A percentile compares a stretch with the other conserved stretches of the same genome.
Conservation (phyloP, 2,113 vertebrate species). For the Paraplagusia blochii region DNA sequence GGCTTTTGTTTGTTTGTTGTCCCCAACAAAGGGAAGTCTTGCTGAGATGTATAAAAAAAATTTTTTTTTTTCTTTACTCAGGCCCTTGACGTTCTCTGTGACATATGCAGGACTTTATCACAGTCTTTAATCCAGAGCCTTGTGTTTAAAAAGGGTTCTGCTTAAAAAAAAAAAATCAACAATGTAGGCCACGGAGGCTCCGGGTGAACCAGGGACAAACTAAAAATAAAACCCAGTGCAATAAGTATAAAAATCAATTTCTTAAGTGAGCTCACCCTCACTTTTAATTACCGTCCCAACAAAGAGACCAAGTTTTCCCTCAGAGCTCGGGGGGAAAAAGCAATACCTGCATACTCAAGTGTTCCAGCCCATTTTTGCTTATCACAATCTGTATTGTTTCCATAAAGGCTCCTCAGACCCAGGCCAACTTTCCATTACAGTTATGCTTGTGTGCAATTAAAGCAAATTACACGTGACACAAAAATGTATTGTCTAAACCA, state of each 20-base stretch:
- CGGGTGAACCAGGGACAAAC: conserved; percentile 41
- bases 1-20: no score
- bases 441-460: conserved; percentile 5
- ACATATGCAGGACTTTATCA: conserved; percentile 50
- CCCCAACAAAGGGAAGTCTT: no score
- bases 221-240: conserved; percentile 49
- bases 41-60: conserved; percentile 41
- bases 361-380: conserved; percentile 28
- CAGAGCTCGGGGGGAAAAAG: conserved; percentile 7
- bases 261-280: conserved; percentile 31
- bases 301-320: conserved; percentile 16
- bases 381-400: conserved; percentile 36
- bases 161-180: conserved; percentile 63
- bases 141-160: conserved; percentile 49
- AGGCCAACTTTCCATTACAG: conserved; percentile 41
- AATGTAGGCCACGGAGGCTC: conserved; percentile 53
- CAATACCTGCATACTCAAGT: conserved; percentile 16
- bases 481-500: conserved; percentile 4
- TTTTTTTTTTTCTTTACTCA: background rate
- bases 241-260: conserved; percentile 60
- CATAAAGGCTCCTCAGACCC: conserved; percentile 15
- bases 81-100: conserved; percentile 24
- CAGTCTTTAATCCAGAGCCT: conserved; percentile 54
- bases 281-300: conserved; percentile 55
- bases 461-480: conserved; percentile 1